phyloP scores from a whole-genome alignment of 2,113 vertebrate genomes.

The Anthoscopus minutus region DNA sequence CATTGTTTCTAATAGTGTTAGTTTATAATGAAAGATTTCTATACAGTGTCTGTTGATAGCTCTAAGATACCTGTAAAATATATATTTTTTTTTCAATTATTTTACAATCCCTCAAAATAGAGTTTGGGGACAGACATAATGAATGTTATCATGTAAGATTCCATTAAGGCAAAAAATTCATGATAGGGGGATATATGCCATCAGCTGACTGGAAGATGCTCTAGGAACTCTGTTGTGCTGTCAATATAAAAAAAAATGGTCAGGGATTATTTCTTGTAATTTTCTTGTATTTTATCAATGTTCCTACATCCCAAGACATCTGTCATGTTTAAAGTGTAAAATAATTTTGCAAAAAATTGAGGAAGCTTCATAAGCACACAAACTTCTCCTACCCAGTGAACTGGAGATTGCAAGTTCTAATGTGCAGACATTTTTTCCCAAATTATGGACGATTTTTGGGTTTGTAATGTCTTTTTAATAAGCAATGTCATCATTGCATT shows the following conservation, averaged over 20 bases:
- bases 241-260: not conserved
- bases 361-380: not conserved
- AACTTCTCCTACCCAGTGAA: not conserved
- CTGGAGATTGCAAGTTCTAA: not conserved
- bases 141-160: not conserved
- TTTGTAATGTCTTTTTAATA: not conserved
- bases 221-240: not conserved
- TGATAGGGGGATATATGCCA: not conserved
- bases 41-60: not conserved
- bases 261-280: not conserved
- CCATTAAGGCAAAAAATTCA: not conserved
- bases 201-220: not conserved
- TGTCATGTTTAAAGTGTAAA: not conserved
- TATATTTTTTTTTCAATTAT: not conserved
- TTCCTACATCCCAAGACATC: not conserved
- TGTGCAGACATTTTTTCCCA: not conserved
- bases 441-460: not conserved
- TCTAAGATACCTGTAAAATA: not conserved
- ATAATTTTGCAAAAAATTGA: not conserved
- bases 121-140: not conserved
- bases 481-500: not conserved
- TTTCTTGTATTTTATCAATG: not conserved
- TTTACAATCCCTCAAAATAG: not conserved
- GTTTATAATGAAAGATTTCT: conserved; percentile 5
- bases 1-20: conserved; percentile 21